These are phyloP conservation scores for Eristalis pertinax DNA, from an alignment of 2,888 invertebrate species.

Conservation along the genomic window DNA sequence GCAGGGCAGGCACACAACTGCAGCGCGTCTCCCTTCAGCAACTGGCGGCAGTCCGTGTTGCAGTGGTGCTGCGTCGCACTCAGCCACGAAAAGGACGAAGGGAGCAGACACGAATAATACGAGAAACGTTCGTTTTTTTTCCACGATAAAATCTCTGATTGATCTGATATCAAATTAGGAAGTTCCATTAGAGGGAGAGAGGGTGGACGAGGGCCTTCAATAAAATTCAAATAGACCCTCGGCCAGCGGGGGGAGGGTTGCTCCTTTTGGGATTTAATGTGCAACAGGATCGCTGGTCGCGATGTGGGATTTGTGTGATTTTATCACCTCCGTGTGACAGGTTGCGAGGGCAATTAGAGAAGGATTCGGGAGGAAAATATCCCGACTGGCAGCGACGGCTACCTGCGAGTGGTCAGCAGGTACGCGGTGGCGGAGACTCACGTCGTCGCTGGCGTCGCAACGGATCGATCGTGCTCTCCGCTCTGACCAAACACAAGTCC, in stretches of 20 bases:
- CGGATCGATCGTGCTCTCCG: no score
- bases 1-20: not conserved
- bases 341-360: not conserved
- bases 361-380: not conserved
- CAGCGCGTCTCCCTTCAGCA: not conserved
- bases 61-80: not conserved
- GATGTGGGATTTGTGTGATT: conserved; percentile 7
- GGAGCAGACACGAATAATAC: not conserved
- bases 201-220: conserved; percentile 33
- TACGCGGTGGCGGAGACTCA: no score
- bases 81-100: no score
- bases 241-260: conserved; percentile 37
- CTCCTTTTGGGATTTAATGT: not conserved
- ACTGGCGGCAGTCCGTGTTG: not conserved
- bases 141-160: conserved; percentile 56
- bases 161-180: conserved; percentile 58
- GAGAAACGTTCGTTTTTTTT: conserved; percentile 34
- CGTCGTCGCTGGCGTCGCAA: no score
- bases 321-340: not conserved
- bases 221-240: conserved; percentile 37
- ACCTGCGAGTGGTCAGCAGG: no score
- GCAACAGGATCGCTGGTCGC: conserved; percentile 41
- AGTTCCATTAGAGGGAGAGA: conserved; percentile 31
- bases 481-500: no score
- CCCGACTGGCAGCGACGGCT: not conserved